These are phyloP conservation scores for Eretmochelys imbricata DNA, from an alignment of 2,113 vertebrate species.

Conservation along the genomic window DNA sequence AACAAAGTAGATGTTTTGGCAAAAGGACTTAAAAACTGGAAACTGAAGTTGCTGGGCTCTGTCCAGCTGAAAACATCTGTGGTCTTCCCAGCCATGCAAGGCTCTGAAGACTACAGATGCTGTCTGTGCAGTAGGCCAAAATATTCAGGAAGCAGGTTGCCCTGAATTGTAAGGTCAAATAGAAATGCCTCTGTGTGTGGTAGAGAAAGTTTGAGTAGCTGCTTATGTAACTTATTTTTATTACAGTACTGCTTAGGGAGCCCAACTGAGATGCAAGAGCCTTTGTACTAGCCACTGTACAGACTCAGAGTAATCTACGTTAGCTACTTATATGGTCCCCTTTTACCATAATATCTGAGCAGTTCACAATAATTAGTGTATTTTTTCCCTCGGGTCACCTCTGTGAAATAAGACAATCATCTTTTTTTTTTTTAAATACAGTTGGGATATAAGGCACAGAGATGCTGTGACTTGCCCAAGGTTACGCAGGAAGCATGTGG, in stretches of 20 bases:
- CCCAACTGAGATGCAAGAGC: neutral
- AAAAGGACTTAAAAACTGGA: conserved; percentile 24
- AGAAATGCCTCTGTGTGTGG: conserved; percentile 59
- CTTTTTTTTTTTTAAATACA: neutral
- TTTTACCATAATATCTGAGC: neutral
- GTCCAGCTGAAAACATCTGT: conserved; percentile 52
- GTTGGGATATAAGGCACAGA: neutral
- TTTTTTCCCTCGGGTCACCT: neutral
- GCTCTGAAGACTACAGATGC: conserved; percentile 52
- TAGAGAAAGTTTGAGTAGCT: neutral
- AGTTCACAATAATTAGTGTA: neutral
- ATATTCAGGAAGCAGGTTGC: conserved; percentile 44
- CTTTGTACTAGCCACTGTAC: neutral
- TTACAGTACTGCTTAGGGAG: neutral
- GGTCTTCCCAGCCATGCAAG: conserved; percentile 48
- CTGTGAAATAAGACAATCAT: neutral
- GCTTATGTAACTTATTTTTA: neutral
- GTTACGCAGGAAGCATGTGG: neutral
- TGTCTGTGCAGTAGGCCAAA: conserved; percentile 41
- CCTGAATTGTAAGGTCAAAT: conserved; percentile 44
- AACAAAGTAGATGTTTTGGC: conserved; percentile 11
- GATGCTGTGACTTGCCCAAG: neutral
- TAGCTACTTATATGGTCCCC: neutral
- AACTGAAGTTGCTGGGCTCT: conserved; percentile 19
- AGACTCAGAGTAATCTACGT: neutral